Evolutionary conservation across 2,888 invertebrate genomes (phyloP), one percentile per base, ranked within the genome.

Genomic region (Mamestra brassicae): DNA sequence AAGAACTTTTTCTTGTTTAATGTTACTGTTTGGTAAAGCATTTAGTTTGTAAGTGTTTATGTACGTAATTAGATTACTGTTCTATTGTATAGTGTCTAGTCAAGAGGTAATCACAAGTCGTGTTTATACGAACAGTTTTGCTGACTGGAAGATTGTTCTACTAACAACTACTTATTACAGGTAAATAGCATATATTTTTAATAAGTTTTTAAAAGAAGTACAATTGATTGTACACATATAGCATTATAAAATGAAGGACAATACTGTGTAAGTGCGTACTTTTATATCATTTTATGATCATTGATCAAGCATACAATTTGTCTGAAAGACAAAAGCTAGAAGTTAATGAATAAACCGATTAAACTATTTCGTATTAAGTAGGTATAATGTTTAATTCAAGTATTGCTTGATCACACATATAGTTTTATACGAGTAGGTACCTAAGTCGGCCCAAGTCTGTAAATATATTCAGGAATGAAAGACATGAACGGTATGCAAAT

Each of bases 11-110:
- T 54, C 61, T 78, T 75, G 36, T 81, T 77, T 76, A 79, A 71
- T 61, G 76, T 79, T 76, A 78, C n/a, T 76, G 65, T 81, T 76
- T 74, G 75, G 50, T 73, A 82, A 78, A 76, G 58, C 80, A 76
- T 62, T 76, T 85, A 80, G 69, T 45, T 76, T 55, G 52, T 86
- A 86, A 74, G 84, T 78, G 68, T 74, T 80, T 74, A 70, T 69
- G 38, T 85, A 82, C 71, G 81, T 78, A 76, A 78, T 67, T 80
- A 80, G 62, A 75, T 71, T 75, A 70, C 10, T 77, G 71, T 67
- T 79, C 78, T 76, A 74, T 74, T 81, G 76, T 79, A 81, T 80
- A 79, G 79, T 76, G 76, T 82, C 87, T 87, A 87, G 87, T 87
- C 87, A 88, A 82, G 68, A 69, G 60, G 72, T 73, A 78, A 74